Evolutionary conservation across 2,113 vertebrate genomes (phyloP).

Genomic region (Mus pahari): DNA sequence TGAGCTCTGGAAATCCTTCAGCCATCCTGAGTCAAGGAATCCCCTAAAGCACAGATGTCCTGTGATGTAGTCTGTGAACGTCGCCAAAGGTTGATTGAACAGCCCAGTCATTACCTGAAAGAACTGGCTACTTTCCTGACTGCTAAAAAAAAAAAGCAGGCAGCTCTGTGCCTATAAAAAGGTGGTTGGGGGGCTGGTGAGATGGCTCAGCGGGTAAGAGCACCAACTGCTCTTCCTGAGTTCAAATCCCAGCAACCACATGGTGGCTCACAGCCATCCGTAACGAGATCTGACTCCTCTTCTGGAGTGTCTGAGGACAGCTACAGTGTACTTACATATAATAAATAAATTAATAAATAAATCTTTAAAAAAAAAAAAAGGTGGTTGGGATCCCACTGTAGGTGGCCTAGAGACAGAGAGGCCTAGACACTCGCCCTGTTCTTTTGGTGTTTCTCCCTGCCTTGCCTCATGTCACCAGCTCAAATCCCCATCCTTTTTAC

Average conservation of each 20-base stretch:
- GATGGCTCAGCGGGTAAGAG: no score
- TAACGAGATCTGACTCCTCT: no score
- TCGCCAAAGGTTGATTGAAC: not conserved
- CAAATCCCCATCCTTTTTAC: not conserved
- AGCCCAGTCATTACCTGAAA: not conserved
- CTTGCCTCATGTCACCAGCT: slow-evolving; percentile 12
- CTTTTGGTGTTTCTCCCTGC: not conserved
- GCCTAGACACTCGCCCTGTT: not conserved
- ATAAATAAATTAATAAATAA: no score
- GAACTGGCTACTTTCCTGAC: not conserved
- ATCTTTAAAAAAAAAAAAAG: no score
- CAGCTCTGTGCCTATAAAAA: not conserved
- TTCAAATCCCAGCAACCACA: no score
- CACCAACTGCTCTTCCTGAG: no score
- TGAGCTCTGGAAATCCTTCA: not conserved
- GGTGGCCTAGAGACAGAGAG: not conserved
- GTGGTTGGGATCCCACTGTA: not conserved
- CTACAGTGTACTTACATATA: no score
- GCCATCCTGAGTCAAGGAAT: not conserved
- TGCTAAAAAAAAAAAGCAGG: not conserved
- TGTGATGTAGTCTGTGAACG: not conserved
- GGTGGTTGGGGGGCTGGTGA: no score
- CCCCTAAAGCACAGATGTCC: not conserved
- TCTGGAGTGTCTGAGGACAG: no score
- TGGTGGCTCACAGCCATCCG: no score